Conservation (phyloP, 2,797 vertebrate genomes). For the Thamnophis elegans region DNA sequence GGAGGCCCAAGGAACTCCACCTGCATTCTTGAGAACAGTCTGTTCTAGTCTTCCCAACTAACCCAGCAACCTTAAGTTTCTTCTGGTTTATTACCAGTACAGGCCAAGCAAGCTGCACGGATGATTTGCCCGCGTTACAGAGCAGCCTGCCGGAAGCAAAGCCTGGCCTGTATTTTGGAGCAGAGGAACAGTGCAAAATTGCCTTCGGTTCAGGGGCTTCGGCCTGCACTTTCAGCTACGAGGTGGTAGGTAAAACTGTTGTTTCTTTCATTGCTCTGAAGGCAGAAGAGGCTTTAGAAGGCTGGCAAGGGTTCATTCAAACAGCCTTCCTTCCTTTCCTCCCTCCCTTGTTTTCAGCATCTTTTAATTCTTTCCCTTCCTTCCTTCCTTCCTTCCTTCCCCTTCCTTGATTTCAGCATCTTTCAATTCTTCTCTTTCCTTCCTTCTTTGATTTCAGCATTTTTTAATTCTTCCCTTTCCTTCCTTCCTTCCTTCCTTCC, state of each 20-base stretch:
- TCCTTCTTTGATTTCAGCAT: no score
- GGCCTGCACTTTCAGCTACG: constrained; percentile 86
- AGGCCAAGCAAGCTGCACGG: constrained; percentile 81
- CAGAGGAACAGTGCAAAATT: constrained; percentile 90
- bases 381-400: background rate
- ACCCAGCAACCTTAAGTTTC: background rate
- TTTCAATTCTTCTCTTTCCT: no score
- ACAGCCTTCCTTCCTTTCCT: no score
- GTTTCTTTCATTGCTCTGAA: no score
- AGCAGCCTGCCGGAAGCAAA: constrained; percentile 79
- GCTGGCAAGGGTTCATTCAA: background rate
- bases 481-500: no score
- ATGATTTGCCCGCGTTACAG: constrained; percentile 83
- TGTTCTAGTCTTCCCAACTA: background rate
- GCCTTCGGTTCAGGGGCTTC: constrained; percentile 86
- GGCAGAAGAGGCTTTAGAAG: background rate
- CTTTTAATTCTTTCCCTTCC: no score
- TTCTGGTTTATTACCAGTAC: constrained; percentile 70
- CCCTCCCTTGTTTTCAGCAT: no score
- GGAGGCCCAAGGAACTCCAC: background rate
- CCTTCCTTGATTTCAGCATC: no score
- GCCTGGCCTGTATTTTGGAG: constrained; percentile 90
- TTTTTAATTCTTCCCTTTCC: no score
- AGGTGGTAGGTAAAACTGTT: constrained; percentile 74
- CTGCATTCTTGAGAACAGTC: background rate